Percentiles rank a stretch among this genome's conserved stretches.
These are phyloP conservation scores for Lasioglossum baleicum DNA, from an alignment of 1,140 invertebrate species.

Conservation along the genomic window DNA sequence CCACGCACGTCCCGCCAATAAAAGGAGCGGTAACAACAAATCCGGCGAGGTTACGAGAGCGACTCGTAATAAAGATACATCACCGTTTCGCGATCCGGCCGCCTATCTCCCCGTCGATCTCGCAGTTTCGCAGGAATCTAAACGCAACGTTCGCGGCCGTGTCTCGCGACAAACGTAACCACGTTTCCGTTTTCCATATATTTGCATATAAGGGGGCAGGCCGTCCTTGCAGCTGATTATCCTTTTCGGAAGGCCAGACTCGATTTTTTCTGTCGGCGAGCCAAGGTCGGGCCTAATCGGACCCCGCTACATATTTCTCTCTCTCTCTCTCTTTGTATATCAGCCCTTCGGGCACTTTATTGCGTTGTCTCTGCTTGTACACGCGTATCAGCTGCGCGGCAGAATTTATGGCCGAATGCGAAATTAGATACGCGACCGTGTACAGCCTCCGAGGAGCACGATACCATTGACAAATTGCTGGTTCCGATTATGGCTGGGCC, in stretches of 20 bases:
- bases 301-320: background rate
- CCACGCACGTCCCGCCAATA: background rate
- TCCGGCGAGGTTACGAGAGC: background rate
- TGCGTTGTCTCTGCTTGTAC: background rate
- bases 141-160: background rate
- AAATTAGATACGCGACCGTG: background rate
- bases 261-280: background rate
- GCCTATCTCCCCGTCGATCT: conserved; percentile 23
- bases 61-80: conserved; percentile 26
- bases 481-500: background rate
- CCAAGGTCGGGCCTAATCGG: conserved; percentile 20
- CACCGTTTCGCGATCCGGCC: conserved; percentile 12
- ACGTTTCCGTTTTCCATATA: conserved; percentile 28
- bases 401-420: background rate
- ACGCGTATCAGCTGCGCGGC: background rate
- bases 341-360: background rate
- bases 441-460: background rate
- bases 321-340: background rate
- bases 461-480: conserved; percentile 3
- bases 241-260: conserved; percentile 51
- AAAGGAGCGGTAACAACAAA: background rate
- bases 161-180: background rate
- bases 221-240: conserved; percentile 56
- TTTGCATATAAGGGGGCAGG: conserved; percentile 31
- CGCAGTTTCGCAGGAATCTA: background rate